These are phyloP conservation scores for Thalassophryne amazonica DNA, from an alignment of 2,797 vertebrate species.

Conservation along the genomic window DNA sequence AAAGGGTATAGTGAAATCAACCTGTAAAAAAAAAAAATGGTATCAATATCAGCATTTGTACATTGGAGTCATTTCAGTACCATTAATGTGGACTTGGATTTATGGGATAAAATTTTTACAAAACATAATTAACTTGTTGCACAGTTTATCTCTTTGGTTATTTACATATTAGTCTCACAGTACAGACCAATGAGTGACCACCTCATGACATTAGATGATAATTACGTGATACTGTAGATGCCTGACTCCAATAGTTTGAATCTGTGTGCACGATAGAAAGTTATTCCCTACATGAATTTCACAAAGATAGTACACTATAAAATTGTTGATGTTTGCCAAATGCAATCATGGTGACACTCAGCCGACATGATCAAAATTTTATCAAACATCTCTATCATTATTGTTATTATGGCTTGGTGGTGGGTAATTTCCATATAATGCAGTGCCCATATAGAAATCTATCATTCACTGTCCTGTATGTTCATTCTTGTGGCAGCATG, in stretches of 20 bases:
- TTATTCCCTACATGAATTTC: background rate
- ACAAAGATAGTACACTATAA: background rate
- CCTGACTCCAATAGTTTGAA: slow-evolving; percentile 1
- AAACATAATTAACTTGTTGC: background rate
- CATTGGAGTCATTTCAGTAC: background rate
- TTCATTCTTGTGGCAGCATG: too few relatives aligned
- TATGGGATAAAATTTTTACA: background rate
- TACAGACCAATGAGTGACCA: background rate
- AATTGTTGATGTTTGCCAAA: background rate
- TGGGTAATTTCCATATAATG: too few relatives aligned
- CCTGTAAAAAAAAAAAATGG: slow-evolving; percentile 38
- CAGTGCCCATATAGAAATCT: too few relatives aligned
- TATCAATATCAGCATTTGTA: background rate
- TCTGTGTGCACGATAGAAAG: slow-evolving; percentile 2
- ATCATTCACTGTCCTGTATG: too few relatives aligned
- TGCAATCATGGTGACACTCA: background rate
- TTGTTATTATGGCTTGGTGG: too few relatives aligned
- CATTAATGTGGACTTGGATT: background rate
- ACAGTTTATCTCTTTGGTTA: slow-evolving; percentile 1
- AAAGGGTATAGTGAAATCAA: slow-evolving; percentile 16
- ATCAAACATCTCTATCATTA: background rate
- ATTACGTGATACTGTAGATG: slow-evolving; percentile 25
- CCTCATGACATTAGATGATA: slow-evolving; percentile 22
- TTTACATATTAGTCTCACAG: slow-evolving; percentile 1
- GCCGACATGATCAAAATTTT: background rate